Conservation (phyloP, 1,140 invertebrate species). For the Apis laboriosa region DNA sequence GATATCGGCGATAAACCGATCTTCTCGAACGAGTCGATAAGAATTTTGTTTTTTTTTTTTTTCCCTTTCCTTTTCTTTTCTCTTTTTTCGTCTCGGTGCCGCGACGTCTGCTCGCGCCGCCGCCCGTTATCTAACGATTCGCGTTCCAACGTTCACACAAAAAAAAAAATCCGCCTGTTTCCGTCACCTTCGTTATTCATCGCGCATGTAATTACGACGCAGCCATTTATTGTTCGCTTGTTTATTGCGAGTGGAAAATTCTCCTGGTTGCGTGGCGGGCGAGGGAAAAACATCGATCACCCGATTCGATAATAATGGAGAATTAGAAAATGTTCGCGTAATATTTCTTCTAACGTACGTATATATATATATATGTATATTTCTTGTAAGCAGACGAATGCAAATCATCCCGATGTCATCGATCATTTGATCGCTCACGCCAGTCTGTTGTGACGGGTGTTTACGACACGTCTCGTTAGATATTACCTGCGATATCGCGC, state of each 20-base stretch:
- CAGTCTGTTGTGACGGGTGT: not conserved
- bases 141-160: not conserved
- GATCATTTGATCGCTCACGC: not conserved
- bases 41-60: slow-evolving; percentile 12
- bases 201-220: not conserved
- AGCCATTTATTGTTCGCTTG: not conserved
- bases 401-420: not conserved
- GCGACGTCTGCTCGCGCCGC: slow-evolving; percentile 18
- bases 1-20: not conserved
- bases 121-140: slow-evolving; percentile 45
- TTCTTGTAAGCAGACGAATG: not conserved
- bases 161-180: not conserved
- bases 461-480: slow-evolving; percentile 1
- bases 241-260: slow-evolving; percentile 1
- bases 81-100: slow-evolving; percentile 21
- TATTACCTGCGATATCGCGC: not conserved
- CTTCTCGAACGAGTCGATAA: not conserved
- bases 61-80: no score
- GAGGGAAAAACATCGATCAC: not conserved
- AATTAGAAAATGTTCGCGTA: not conserved
- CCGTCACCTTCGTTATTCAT: not conserved
- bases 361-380: no score
- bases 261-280: not conserved
- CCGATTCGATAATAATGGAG: not conserved
- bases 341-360: not conserved